Evolutionary conservation across 2,797 vertebrate species (phyloP).

Genomic region (Pteronotus mesoamericanus): DNA sequence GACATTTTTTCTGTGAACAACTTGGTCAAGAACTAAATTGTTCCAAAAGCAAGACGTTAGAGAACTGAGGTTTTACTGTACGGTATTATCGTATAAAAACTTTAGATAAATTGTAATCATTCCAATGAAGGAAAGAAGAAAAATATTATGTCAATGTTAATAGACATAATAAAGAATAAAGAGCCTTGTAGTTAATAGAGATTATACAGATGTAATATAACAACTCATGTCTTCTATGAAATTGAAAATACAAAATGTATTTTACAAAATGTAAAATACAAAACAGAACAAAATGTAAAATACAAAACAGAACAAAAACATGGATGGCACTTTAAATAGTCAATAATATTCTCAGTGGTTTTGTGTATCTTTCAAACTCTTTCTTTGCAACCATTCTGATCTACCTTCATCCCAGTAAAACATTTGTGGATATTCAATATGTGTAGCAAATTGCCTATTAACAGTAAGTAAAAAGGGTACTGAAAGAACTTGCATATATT

Average conservation of each 20-base stretch:
- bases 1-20: too few relatives aligned
- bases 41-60: too few relatives aligned
- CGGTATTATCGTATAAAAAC: neutral
- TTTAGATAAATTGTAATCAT: neutral
- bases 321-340: neutral
- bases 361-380: neutral
- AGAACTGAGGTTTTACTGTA: too few relatives aligned
- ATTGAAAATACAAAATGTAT: too few relatives aligned
- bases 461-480: neutral
- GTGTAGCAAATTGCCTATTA: neutral
- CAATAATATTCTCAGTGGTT: neutral
- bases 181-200: slow-evolving; percentile 47
- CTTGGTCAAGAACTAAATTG: too few relatives aligned
- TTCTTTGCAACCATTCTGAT: neutral
- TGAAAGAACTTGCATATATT: neutral
- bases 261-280: neutral
- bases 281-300: neutral
- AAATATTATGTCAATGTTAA: neutral
- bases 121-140: slow-evolving; percentile 36
- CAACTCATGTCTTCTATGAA: neutral
- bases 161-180: slow-evolving; percentile 60
- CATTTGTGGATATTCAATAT: neutral
- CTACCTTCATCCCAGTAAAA: neutral
- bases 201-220: slow-evolving; percentile 56
- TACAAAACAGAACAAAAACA: slow-evolving; percentile 14